Evolutionary conservation across 2,113 vertebrate genomes (phyloP).

Genomic region (Apus apus): DNA sequence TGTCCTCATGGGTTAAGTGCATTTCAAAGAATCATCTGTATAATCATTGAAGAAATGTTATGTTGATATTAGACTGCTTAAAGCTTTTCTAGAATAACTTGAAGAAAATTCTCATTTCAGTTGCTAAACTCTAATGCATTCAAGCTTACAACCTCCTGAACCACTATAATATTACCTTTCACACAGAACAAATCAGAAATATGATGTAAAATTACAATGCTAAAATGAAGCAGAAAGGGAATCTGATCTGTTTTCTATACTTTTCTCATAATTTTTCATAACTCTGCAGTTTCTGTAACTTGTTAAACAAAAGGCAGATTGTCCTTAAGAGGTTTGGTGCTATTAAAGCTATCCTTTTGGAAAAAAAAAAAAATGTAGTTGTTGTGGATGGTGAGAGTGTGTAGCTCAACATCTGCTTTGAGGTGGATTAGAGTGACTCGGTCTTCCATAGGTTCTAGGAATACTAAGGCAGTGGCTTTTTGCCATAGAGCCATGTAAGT

Average conservation of each 20-base stretch:
- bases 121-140: background rate
- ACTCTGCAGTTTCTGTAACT: background rate
- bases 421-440: background rate
- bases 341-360: background rate
- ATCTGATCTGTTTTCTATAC: background rate
- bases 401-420: background rate
- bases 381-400: background rate
- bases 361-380: background rate
- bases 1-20: fast-evolving
- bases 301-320: background rate
- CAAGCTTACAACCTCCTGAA: background rate
- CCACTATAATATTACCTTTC: background rate
- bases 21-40: background rate
- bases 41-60: background rate
- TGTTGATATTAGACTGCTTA: background rate
- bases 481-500: background rate
- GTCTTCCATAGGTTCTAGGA: background rate
- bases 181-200: background rate
- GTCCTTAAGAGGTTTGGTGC: background rate
- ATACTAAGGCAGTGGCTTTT: background rate
- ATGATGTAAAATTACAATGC: background rate
- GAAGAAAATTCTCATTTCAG: background rate
- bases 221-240: background rate
- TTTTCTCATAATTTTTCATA: background rate
- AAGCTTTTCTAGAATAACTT: background rate